Evolutionary conservation across 2,797 vertebrate genomes (phyloP), one percentile per base, ranked within the genome.

Genomic region (Discoglossus pictus): DNA sequence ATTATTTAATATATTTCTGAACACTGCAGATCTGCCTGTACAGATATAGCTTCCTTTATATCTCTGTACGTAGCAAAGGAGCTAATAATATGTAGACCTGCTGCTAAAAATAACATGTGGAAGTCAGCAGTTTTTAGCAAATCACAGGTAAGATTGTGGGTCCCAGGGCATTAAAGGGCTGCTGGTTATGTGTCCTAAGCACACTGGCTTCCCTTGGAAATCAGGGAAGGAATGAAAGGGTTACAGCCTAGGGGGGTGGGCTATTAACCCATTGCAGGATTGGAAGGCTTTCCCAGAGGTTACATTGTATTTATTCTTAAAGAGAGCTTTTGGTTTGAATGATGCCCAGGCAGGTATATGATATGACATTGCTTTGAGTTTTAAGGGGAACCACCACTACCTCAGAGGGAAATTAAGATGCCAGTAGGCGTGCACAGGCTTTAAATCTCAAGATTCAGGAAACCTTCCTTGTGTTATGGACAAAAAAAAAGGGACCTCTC

Each of bases 91-190:
- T 83, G 74, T 75, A 78, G 79, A 80, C 74, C 78, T 74, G 63
- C 60, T 75, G 79, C 84, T 86, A 84, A 86, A 86, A 86, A 86
- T 84, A 86, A 83, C 74, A 82, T 76, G 51, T 73, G 80, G 73
- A 82, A 86, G 82, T 86, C 84, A 84, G 84, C 84, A 84, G 76
- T 79, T 84, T 74, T 73, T 65, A 51, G 68, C 61, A 2, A 75
- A 72, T 72, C 64, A 68, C 77, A 83, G 80, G 82, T 81, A 79
- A 50, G 71, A 68, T 63, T 72, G 24, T 48, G n/a, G 75, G 75
- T 80, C 76, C 73, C 73, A 40, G 48, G 64, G 55, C 70, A 48
- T 61, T 63, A 53, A 50, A 42, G 65, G 65, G 7, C 52, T 12
- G 46, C 48, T 42, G 17, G 34, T 34, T 39, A 25, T 38, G 39